Evolutionary conservation across 1,140 invertebrate genomes (phyloP).

Genomic region (Wasmannia auropunctata): DNA sequence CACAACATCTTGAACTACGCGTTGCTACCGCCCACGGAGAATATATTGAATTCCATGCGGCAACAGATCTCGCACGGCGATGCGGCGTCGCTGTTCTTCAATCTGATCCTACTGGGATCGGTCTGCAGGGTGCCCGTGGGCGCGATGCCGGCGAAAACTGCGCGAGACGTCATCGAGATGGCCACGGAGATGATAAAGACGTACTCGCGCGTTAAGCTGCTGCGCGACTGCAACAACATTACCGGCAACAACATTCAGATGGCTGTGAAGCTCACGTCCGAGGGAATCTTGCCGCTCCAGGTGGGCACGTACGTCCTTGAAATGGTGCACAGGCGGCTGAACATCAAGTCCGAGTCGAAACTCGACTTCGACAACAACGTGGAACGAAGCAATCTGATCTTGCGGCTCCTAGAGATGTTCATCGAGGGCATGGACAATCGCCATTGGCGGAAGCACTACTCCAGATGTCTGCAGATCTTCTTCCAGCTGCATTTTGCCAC

Average conservation of each 20-base stretch:
- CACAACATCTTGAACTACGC: constrained; percentile 79
- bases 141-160: constrained; percentile 67
- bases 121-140: constrained; percentile 81
- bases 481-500: constrained; percentile 80
- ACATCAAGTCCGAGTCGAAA: constrained; percentile 74
- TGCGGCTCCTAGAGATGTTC: constrained; percentile 79
- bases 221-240: constrained; percentile 78
- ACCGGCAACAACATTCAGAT: constrained; percentile 78
- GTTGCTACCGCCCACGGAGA: constrained; percentile 75
- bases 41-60: constrained; percentile 78
- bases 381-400: constrained; percentile 78
- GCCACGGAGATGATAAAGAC: constrained; percentile 78
- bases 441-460: constrained; percentile 74
- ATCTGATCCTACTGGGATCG: constrained; percentile 81
- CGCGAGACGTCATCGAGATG: constrained; percentile 79
- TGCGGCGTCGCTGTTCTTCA: constrained; percentile 81
- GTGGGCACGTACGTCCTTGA: constrained; percentile 82
- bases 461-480: constrained; percentile 82
- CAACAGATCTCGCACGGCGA: constrained; percentile 74
- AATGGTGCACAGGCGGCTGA: constrained; percentile 81
- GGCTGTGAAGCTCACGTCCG: constrained; percentile 75
- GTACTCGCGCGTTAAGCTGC: constrained; percentile 67
- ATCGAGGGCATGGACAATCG: constrained; percentile 77
- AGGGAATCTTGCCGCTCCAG: constrained; percentile 80
- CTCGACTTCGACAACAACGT: constrained; percentile 79